A percentile compares a stretch with the other conserved stretches of the same genome.
These are phyloP conservation scores for Nudaria mundana DNA, from an alignment of 2,888 invertebrate species.

Conservation along the genomic window DNA sequence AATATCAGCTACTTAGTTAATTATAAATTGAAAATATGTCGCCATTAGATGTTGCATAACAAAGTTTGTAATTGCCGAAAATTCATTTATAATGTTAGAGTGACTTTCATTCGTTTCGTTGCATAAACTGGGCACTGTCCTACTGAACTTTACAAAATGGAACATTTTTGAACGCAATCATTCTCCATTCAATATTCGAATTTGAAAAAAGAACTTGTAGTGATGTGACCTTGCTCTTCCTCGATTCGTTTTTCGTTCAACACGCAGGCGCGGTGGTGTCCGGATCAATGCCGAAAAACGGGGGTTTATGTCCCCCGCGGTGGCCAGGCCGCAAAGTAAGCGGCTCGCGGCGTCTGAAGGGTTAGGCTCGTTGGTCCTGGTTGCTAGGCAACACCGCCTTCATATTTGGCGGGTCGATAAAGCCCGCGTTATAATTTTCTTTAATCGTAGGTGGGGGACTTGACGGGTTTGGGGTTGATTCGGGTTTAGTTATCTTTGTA, in stretches of 20 bases:
- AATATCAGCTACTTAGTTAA: no score
- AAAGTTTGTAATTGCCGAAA: no score
- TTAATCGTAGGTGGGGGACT: conserved; percentile 55
- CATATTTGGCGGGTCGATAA: conserved; percentile 63
- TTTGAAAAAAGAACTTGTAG: conserved; percentile 76
- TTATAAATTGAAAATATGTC: no score
- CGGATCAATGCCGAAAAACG: conserved; percentile 80
- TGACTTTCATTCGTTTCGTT: conserved; percentile 25
- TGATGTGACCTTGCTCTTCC: conserved; percentile 77
- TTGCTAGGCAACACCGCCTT: conserved; percentile 74
- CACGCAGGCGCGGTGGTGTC: conserved; percentile 73
- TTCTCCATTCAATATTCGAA: conserved; percentile 76
- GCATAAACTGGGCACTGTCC: conserved; percentile 51
- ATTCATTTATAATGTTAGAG: no score
- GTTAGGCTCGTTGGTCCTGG: conserved; percentile 59
- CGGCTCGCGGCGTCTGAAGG: conserved; percentile 75
- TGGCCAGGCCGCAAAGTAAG: conserved; percentile 68
- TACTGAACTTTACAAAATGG: conserved; percentile 54
- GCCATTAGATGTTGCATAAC: no score
- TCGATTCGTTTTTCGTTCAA: conserved; percentile 73
- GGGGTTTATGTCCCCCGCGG: conserved; percentile 59
- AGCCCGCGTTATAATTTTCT: conserved; percentile 69
- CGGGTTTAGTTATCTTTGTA: conserved; percentile 41
- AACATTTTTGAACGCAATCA: conserved; percentile 63
- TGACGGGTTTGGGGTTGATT: conserved; percentile 36